Evolutionary conservation across 2,888 invertebrate genomes (phyloP), one percentile per base, ranked within the genome.

Genomic region (Emesis furor): DNA sequence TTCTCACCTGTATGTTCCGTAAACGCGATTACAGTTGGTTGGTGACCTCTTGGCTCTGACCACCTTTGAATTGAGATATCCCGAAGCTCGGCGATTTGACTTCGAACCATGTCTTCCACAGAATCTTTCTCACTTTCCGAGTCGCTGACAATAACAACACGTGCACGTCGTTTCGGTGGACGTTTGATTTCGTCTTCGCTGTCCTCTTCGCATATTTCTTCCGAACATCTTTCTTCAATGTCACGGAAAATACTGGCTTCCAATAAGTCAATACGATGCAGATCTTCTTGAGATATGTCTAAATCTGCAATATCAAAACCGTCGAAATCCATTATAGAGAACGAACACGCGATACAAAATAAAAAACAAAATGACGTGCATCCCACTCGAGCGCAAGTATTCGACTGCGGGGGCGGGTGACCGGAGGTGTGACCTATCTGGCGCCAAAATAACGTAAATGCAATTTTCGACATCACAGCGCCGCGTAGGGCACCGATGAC

Each of bases 221-320:
- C 17, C 55, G 17, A 17, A 17, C 17, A 55, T n/a, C n/a, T 55
- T n/a, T 55, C n/a, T 55, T n/a, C 51, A n/a, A 55, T 55, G 5
- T 55, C 51, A 51, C 51, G 14, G 14, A 51, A 51, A 51, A 51
- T 14, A 51, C 51, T 51, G n/a, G 55, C 55, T 55, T 55, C 55
- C 17, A 55, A 17, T 55, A 55, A 17, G 55, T 55, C 55, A 55
- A 55, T 55, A 17, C 17, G 2, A 55, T 55, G 55, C 17, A 55
- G 17, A 17, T 55, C 55, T 55, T 55, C 55, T 55, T 55, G 55
- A 55, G 55, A 55, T 17, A 55, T 55, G 55, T 17, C 55, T 55
- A 55, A 17, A 17, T 55, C 55, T 55, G 1, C 55, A 2, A 55
- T 17, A 17, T 55, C 55, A 17, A 55, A 17, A 17, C 17, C 55